Conservation (phyloP, 2,888 invertebrate species). For the Nineta flava region DNA sequence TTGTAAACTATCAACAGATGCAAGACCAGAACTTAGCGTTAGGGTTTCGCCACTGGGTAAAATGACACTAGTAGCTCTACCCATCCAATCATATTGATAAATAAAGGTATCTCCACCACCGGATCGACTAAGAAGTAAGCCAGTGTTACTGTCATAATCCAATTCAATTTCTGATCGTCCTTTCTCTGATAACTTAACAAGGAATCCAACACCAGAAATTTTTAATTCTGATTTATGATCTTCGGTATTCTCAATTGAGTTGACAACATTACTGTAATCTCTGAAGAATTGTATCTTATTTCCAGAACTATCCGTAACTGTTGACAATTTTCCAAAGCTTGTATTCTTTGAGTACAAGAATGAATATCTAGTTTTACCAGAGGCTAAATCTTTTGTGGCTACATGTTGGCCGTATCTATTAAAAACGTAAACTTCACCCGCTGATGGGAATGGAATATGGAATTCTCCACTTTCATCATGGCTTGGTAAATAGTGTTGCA, state of each 20-base stretch:
- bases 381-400: constrained; percentile 83
- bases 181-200: constrained; percentile 76
- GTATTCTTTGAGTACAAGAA: constrained; percentile 96
- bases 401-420: constrained; percentile 94
- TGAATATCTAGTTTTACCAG: constrained; percentile 86
- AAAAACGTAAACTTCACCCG: constrained; percentile 86
- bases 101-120: constrained; percentile 77
- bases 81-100: constrained; percentile 81
- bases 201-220: constrained; percentile 82
- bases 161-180: constrained; percentile 78
- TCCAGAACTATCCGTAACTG: constrained; percentile 86
- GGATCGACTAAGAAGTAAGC: constrained; percentile 69
- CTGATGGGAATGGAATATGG: constrained; percentile 83
- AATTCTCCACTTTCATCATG: constrained; percentile 84
- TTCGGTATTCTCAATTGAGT: constrained; percentile 87
- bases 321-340: constrained; percentile 83
- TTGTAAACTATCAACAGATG: constrained; percentile 58
- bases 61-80: constrained; percentile 70
- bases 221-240: constrained; percentile 84
- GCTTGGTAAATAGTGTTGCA: constrained; percentile 74
- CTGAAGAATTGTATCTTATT: constrained; percentile 82
- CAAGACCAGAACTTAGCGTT: constrained; percentile 59
- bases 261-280: constrained; percentile 81
- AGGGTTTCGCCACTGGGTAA: constrained; percentile 85
- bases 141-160: constrained; percentile 80